A percentile compares a stretch with the other conserved stretches of the same genome.
Conservation (phyloP, 1,140 invertebrate species). For the Lepidurus couesii region DNA sequence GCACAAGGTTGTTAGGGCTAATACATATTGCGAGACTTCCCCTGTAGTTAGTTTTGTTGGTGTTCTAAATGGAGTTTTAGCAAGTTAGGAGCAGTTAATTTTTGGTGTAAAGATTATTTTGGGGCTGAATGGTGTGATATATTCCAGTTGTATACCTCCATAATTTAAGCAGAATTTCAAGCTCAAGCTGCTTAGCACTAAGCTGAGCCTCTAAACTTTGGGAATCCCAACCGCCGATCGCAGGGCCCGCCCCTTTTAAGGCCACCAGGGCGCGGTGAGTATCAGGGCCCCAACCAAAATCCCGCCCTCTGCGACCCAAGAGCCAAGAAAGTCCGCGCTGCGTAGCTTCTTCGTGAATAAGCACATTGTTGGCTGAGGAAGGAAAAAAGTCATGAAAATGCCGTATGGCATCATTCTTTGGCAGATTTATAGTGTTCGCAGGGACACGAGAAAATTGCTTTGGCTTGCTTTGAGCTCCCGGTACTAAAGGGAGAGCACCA, state of each 20-base stretch:
- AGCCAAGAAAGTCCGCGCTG: conserved; percentile 34
- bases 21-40: conserved; percentile 63
- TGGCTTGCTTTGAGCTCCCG: too few species aligned
- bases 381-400: not conserved
- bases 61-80: not conserved
- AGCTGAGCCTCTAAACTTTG: conserved; percentile 61
- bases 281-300: conserved; percentile 40
- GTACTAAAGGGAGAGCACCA: too few species aligned
- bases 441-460: too few species aligned
- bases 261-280: conserved; percentile 40
- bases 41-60: conserved; percentile 58
- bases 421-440: too few species aligned
- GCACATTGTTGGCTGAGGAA: not conserved
- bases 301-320: conserved; percentile 34
- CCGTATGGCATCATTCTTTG: too few species aligned
- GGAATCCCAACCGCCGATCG: conserved; percentile 27
- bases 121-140: not conserved
- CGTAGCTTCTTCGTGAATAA: not conserved
- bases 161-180: conserved; percentile 70
- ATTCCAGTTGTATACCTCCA: conserved; percentile 54
- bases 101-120: not conserved
- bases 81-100: not conserved
- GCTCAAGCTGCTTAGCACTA: conserved; percentile 72
- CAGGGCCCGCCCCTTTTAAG: conserved; percentile 38
- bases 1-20: conserved; percentile 68